Percentiles rank a stretch among this genome's conserved stretches.
These are phyloP conservation scores for Cossypha dichroa DNA, from an alignment of 2,797 vertebrate genomes.

Conservation along the genomic window DNA sequence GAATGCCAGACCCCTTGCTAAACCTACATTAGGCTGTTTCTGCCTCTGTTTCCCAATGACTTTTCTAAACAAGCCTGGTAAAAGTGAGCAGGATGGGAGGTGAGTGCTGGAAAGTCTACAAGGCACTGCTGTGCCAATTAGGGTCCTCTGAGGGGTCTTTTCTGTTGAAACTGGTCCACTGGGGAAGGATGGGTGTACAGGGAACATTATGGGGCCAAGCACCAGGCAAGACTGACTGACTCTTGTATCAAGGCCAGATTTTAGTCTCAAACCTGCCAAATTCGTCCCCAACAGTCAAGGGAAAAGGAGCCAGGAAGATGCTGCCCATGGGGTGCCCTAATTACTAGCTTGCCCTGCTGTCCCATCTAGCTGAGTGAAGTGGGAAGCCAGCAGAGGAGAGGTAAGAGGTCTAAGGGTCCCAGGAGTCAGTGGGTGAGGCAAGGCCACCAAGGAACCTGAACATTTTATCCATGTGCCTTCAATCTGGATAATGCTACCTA, in stretches of 20 bases:
- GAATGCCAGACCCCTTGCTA: neutral
- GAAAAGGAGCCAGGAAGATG: neutral
- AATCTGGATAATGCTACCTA: neutral
- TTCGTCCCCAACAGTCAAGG: neutral
- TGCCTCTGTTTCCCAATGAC: neutral
- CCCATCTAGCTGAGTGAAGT: neutral
- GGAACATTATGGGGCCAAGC: neutral
- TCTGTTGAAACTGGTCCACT: neutral
- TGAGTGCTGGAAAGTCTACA: neutral
- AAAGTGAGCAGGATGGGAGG: neutral
- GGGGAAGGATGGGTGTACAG: neutral
- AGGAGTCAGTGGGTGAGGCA: neutral
- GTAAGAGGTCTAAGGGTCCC: neutral
- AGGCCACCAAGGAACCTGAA: neutral
- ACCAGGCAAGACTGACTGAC: neutral
- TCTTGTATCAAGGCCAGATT: neutral
- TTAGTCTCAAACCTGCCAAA: neutral
- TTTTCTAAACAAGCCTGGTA: neutral
- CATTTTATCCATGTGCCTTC: neutral
- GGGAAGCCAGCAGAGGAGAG: neutral
- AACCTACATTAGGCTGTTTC: neutral
- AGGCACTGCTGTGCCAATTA: neutral
- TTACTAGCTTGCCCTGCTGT: accelerated
- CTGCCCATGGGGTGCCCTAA: neutral
- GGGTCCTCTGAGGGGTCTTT: neutral